Evolutionary conservation across 2,113 vertebrate species (phyloP).

Genomic region (Prionailurus viverrinus): DNA sequence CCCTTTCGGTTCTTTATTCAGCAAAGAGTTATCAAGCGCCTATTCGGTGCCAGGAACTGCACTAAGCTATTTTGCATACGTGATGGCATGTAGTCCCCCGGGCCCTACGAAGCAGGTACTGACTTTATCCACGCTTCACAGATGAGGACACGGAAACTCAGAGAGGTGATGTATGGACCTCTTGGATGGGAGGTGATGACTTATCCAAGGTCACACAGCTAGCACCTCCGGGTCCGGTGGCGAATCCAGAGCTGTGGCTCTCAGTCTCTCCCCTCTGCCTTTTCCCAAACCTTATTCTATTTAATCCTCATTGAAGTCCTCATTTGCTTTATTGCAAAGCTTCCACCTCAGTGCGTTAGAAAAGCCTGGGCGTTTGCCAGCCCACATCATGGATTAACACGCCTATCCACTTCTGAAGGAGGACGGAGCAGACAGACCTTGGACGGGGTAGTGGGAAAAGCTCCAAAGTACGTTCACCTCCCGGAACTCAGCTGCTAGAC

Average conservation of each 20-base stretch:
- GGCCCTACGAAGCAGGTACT: background rate
- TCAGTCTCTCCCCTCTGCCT: background rate
- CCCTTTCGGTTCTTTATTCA: background rate
- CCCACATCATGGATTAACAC: background rate
- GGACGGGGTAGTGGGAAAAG: background rate
- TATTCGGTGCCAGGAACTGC: background rate
- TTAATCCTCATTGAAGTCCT: background rate
- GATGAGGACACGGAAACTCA: constrained; percentile 30
- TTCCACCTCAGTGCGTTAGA: background rate
- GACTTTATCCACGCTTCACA: background rate
- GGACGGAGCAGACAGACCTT: background rate
- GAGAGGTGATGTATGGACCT: background rate
- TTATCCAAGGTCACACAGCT: background rate
- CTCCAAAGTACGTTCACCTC: fast-evolving
- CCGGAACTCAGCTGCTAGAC: background rate
- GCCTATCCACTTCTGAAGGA: background rate
- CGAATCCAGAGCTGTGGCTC: background rate
- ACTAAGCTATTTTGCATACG: background rate
- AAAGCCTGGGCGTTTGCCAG: background rate
- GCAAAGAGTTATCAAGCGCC: background rate
- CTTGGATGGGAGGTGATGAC: background rate
- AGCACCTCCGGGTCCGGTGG: background rate
- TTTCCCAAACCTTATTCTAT: background rate
- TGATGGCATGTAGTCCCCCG: background rate
- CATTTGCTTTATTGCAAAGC: background rate